These are phyloP conservation scores for Drosophila neutralis DNA, from an alignment of 2,888 invertebrate genomes.

Conservation along the genomic window DNA sequence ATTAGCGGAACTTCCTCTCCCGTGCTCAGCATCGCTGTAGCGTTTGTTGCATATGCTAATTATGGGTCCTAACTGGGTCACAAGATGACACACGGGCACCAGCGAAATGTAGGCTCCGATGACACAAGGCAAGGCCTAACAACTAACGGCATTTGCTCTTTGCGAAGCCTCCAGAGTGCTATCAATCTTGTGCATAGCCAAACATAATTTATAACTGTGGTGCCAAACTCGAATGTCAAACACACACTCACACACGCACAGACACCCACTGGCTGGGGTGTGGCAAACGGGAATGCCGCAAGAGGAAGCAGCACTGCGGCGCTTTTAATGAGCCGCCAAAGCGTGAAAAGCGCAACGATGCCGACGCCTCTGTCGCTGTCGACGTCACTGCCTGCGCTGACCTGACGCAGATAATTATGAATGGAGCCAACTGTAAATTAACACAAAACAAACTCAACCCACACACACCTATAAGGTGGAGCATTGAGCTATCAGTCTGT, in stretches of 20 bases:
- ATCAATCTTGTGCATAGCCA: slow-evolving; percentile 73
- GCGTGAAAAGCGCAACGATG: slow-evolving; percentile 77
- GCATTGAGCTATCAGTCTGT: slow-evolving; percentile 72
- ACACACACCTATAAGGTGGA: slow-evolving; percentile 46
- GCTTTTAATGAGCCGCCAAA: slow-evolving; percentile 77
- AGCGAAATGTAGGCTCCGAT: slow-evolving; percentile 45
- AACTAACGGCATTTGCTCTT: slow-evolving; percentile 56
- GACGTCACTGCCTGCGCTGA: slow-evolving; percentile 2
- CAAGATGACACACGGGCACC: slow-evolving; percentile 48
- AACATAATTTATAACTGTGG: slow-evolving; percentile 77
- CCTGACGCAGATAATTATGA: slow-evolving; percentile 70
- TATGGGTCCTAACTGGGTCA: slow-evolving; percentile 74
- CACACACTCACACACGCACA: slow-evolving; percentile 19
- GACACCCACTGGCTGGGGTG: slow-evolving; percentile 45
- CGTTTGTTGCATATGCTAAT: slow-evolving; percentile 61
- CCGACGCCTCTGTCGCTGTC: slow-evolving; percentile 16
- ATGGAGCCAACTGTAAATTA: slow-evolving; percentile 77
- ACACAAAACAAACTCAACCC: slow-evolving; percentile 73
- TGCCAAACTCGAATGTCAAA: slow-evolving; percentile 41
- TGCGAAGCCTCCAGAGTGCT: slow-evolving; percentile 54
- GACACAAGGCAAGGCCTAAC: slow-evolving; percentile 38
- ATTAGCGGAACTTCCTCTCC: slow-evolving; percentile 44
- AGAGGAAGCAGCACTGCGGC: slow-evolving; percentile 31
- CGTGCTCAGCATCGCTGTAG: slow-evolving; percentile 15
- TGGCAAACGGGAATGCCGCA: slow-evolving; percentile 33